phyloP scores from a whole-genome alignment of 2,113 vertebrate genomes.

The Sinocyclocheilus maitianheensis region DNA sequence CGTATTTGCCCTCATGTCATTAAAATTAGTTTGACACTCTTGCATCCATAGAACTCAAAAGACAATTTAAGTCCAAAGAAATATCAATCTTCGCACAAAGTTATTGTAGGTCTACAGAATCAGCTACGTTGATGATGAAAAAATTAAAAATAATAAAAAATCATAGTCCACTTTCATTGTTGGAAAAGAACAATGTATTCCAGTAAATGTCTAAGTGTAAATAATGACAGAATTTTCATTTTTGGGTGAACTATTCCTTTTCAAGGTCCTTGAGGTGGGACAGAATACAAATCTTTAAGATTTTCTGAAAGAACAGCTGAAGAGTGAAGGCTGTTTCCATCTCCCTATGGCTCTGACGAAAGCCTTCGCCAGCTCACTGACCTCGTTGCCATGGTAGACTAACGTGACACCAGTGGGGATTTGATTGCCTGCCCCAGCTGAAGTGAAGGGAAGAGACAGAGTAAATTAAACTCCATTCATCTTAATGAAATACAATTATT shows the following conservation, averaged over 20 bases:
- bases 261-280: neutral
- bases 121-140: too few relatives aligned
- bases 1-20: neutral
- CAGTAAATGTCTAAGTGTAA: neutral
- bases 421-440: conserved; percentile 93
- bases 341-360: conserved; percentile 61
- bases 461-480: conserved; percentile 99
- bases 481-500: conserved; percentile 99
- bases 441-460: conserved; percentile 96
- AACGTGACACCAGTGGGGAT: conserved; percentile 89
- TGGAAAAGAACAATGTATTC: neutral
- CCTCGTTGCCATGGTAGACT: conserved; percentile 95
- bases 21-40: neutral
- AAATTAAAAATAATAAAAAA: neutral
- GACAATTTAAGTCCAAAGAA: too few relatives aligned
- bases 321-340: conserved; percentile 44
- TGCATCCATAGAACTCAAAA: neutral
- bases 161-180: neutral
- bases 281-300: neutral
- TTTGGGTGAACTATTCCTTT: neutral
- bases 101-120: neutral
- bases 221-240: neutral
- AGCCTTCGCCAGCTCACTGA: conserved; percentile 79
- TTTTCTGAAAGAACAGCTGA: neutral
- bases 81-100: neutral